Evolutionary conservation across 2,113 vertebrate genomes (phyloP).

Genomic region (Bombycilla garrulus): DNA sequence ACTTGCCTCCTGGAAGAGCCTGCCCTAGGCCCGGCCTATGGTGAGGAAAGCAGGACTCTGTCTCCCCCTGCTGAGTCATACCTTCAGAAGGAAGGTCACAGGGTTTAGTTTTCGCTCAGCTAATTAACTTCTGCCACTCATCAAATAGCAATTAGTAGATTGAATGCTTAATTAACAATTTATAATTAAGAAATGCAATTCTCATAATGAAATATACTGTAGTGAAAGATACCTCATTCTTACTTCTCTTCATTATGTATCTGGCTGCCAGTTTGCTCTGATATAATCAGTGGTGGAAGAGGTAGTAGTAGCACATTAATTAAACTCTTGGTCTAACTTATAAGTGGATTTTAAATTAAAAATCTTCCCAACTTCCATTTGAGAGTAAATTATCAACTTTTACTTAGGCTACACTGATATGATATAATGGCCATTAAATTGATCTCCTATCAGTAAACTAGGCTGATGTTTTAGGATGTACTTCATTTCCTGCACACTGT

Average conservation of each 20-base stretch:
- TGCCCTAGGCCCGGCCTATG: neutral
- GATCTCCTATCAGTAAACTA: neutral
- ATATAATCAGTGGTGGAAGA: neutral
- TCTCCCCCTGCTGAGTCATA: constrained; percentile 42
- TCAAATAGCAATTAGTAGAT: constrained; percentile 31
- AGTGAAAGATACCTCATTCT: neutral
- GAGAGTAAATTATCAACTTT: neutral
- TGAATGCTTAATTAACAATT: constrained; percentile 32
- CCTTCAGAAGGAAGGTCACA: neutral
- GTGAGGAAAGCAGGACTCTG: neutral
- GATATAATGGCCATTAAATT: neutral
- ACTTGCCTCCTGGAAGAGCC: neutral
- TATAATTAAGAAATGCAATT: constrained; percentile 15
- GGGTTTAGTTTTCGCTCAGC: constrained; percentile 14
- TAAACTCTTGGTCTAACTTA: neutral
- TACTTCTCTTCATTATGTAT: neutral
- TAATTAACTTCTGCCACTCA: constrained; percentile 40
- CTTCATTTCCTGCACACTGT: neutral
- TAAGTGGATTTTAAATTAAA: neutral
- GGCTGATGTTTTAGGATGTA: neutral
- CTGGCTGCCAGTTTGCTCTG: neutral
- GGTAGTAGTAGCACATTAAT: neutral
- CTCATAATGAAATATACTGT: neutral
- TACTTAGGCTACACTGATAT: neutral
- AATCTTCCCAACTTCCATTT: neutral